phyloP scores from a whole-genome alignment of 1,140 invertebrate species.

The Mycetomoellerius zeteki region DNA sequence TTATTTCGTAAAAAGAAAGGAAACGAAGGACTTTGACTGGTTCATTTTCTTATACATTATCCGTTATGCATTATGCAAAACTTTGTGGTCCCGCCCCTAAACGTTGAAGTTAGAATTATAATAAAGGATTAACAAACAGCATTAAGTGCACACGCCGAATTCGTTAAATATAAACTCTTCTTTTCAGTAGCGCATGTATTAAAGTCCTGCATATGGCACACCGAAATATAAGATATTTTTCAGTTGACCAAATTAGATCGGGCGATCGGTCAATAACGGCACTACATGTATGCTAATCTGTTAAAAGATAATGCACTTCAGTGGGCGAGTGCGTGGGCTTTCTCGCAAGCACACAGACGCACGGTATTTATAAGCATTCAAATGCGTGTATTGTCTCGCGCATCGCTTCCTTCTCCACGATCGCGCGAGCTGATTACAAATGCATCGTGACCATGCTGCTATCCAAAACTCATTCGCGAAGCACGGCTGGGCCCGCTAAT shows the following conservation, averaged over 20 bases:
- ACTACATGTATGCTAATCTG: background rate
- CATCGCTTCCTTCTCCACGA: background rate
- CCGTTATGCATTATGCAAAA: no score
- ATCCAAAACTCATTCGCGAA: constrained; percentile 6
- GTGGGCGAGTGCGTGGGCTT: constrained; percentile 13
- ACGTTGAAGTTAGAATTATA: no score
- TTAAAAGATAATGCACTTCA: constrained; percentile 4
- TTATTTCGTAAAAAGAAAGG: no score
- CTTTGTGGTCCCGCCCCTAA: no score
- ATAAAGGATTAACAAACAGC: no score
- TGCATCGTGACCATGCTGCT: background rate
- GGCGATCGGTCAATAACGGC: constrained; percentile 33
- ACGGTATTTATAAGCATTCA: background rate
- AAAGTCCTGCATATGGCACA: no score
- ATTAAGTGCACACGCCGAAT: no score
- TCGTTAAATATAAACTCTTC: background rate
- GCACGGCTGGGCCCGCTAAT: constrained; percentile 8
- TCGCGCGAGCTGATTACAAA: background rate
- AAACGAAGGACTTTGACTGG: no score
- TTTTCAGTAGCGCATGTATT: background rate
- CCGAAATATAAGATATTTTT: background rate
- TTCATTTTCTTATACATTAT: no score
- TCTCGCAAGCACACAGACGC: background rate
- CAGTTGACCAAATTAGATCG: background rate
- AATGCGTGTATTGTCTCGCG: background rate